Conservation (phyloP, 2,113 vertebrate genomes). For the Tetraodon nigroviridis region DNA sequence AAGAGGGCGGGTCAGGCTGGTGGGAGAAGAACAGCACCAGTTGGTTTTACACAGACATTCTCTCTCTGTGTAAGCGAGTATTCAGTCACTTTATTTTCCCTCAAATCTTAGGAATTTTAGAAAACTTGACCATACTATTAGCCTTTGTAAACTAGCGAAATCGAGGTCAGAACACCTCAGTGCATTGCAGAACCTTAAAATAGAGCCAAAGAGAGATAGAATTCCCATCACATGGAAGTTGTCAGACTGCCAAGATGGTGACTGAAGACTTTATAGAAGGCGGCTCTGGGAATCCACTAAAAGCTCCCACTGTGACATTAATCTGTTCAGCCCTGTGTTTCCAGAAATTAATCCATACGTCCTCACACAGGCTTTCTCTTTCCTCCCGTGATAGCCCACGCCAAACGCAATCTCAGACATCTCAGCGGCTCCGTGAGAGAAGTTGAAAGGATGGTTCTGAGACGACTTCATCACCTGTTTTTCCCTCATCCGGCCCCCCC, state of each 20-base stretch:
- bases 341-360: conserved; percentile 43
- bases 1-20: background rate
- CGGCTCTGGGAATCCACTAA: no score
- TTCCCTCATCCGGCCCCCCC: conserved; percentile 12
- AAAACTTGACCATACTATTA: no score
- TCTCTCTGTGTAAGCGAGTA: background rate
- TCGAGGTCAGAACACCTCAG: no score
- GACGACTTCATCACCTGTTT: conserved; percentile 63
- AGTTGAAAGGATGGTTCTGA: conserved; percentile 46
- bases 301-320: conserved; percentile 40
- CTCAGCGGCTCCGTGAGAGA: conserved; percentile 20
- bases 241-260: background rate
- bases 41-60: background rate
- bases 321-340: conserved; percentile 49
- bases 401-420: conserved; percentile 40
- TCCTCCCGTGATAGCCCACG: conserved; percentile 36
- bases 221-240: background rate
- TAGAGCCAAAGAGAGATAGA: no score
- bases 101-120: no score
- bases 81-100: no score
- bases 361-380: conserved; percentile 22
- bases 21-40: background rate
- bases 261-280: no score
- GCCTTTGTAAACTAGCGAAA: no score
- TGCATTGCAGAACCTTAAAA: no score